phyloP scores from a whole-genome alignment of 2,797 vertebrate species.

The Rhynchotus rufescens region DNA sequence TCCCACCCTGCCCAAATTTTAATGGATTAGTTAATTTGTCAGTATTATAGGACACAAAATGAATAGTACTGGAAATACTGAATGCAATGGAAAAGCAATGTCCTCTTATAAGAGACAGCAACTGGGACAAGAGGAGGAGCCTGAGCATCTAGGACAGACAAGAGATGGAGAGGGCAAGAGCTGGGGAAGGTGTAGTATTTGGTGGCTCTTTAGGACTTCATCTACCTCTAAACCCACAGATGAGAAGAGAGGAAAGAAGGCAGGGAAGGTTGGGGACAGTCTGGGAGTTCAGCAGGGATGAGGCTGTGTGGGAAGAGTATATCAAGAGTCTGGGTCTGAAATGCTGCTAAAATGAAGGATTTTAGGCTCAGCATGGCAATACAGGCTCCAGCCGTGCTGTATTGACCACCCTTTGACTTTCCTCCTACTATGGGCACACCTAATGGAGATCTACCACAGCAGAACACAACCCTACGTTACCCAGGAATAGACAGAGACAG shows the following conservation, averaged over 20 bases:
- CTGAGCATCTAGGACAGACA: not conserved
- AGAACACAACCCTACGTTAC: rapidly evolving
- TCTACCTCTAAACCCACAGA: not conserved
- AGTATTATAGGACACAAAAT: not conserved
- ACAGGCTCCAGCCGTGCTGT: not conserved
- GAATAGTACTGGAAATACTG: not conserved
- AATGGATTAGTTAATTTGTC: not conserved
- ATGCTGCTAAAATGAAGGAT: not conserved
- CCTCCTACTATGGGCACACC: not conserved
- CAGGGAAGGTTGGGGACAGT: not conserved
- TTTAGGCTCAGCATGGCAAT: not conserved
- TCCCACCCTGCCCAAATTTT: not conserved
- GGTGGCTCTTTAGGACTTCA: not conserved
- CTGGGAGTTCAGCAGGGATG: not conserved
- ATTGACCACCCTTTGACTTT: not conserved
- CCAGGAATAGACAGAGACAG: not conserved
- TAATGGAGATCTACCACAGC: not conserved
- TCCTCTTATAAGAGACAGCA: not conserved
- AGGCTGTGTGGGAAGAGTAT: not conserved
- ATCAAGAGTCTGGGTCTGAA: not conserved
- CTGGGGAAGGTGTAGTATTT: not conserved
- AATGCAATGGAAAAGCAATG: not conserved
- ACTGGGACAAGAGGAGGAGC: not conserved
- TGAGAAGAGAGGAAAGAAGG: not conserved
- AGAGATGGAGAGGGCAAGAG: not conserved